Evolutionary conservation across 2,113 vertebrate species (phyloP), one percentile per base, ranked within the genome.

Genomic region (Macquaria australasica): DNA sequence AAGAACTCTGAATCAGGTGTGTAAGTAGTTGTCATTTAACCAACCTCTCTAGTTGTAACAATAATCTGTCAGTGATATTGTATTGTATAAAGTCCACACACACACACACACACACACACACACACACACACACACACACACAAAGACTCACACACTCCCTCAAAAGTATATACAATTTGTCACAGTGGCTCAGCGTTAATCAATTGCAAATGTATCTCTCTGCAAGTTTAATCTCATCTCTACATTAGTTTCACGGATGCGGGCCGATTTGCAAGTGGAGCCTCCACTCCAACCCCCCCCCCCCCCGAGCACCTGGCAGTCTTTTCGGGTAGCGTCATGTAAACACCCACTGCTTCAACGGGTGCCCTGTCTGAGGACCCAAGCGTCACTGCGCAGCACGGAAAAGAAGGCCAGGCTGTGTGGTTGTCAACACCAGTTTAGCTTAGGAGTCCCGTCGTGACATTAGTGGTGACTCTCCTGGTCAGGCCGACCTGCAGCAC

Each of bases 401-500:
- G 88, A 62, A 59, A 93, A 96, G 96, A 90, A 84, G 90, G 95
- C 94, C 77, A 90, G 95, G 95, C 91, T 96, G 77, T 95, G 96
- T 97, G 97, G 97, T 96, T 98, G 97, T 97, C 97, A 98, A 96
- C 95, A 97, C 69, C 88, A 89, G 96, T 97, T 98, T 98, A 96
- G 90, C 76, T 95, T 93, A 89, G 95, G 91, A 93, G 86, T 79
- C 87, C 93, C 92, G 85, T 87, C 58, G 89, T 91, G 96, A 92
- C 92, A 89, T 80, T 31, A 95, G 96, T 85, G 79, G 69, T 87
- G 92, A 94, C 93, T 97, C 96, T 88, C 95, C 94, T 92, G 92
- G 91, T 92, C 92, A 41, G 58, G 71, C 79, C 50, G 93, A 92
- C 90, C 91, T 72, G 83, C 31, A 87, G 66, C 87, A 78, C 87